A percentile compares a stretch with the other conserved stretches of the same genome.
Conservation (phyloP, 2,888 invertebrate genomes). For the Mythimna loreyi region DNA sequence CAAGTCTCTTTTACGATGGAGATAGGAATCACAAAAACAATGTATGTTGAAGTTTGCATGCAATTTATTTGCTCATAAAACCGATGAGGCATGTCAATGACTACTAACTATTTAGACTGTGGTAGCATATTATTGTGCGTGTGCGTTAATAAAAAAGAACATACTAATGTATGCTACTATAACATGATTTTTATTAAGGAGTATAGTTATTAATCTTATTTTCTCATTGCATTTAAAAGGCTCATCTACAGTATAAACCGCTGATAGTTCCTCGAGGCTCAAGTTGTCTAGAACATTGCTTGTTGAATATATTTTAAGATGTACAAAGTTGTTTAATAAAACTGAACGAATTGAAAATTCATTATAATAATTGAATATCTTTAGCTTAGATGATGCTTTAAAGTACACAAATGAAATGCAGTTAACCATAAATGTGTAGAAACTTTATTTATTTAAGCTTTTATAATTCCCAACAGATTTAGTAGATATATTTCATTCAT, state of each 20-base stretch:
- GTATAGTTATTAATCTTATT: background rate
- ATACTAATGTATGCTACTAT: too few species aligned
- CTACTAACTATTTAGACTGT: conserved; percentile 42
- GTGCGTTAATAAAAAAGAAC: too few species aligned
- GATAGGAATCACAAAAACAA: conserved; percentile 53
- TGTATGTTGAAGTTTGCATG: conserved; percentile 49
- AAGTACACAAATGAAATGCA: background rate
- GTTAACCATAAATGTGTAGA: background rate
- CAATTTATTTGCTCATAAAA: conserved; percentile 55
- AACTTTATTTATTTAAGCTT: too few species aligned
- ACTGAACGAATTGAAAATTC: background rate
- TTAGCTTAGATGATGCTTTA: too few species aligned
- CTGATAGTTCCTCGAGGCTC: background rate
- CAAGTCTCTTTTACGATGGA: conserved; percentile 40
- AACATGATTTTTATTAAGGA: background rate
- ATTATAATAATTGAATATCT: too few species aligned
- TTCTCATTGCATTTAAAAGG: background rate
- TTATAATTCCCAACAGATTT: too few species aligned
- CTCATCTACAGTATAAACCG: background rate
- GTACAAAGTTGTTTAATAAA: background rate
- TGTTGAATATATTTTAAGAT: too few species aligned
- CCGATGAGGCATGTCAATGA: conserved; percentile 57
- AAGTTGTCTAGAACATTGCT: background rate
- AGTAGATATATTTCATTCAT: too few species aligned
- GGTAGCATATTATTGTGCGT: background rate